Evolutionary conservation across 1,140 invertebrate genomes (phyloP).

Genomic region (Plutomurus gul): DNA sequence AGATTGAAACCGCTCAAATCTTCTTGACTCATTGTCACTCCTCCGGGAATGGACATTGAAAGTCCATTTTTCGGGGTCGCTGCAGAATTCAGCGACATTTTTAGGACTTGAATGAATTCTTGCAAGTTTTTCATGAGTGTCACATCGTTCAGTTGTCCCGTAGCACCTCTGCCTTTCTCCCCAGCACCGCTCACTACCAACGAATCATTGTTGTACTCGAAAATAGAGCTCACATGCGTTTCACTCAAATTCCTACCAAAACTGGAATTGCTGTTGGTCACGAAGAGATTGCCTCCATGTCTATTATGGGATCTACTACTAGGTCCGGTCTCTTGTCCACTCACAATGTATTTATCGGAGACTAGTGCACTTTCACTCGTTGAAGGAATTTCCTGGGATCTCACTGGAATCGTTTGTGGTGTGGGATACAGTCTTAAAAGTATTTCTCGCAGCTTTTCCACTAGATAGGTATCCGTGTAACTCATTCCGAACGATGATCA

Average conservation of each 20-base stretch:
- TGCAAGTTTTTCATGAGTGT: slow-evolving; percentile 40
- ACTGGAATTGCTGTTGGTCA: not conserved
- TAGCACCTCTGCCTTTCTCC: not conserved
- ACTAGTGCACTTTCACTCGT: not conserved
- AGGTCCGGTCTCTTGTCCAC: too few species aligned
- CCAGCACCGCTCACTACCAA: not conserved
- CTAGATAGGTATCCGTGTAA: slow-evolving; percentile 37
- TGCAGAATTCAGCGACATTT: slow-evolving; percentile 44
- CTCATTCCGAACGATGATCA: not conserved
- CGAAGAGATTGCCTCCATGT: too few species aligned
- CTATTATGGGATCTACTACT: too few species aligned
- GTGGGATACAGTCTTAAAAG: slow-evolving; percentile 35
- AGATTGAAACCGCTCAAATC: slow-evolving; percentile 10
- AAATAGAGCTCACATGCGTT: too few species aligned
- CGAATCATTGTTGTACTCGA: not conserved
- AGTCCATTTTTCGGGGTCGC: not conserved
- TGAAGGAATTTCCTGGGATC: not conserved
- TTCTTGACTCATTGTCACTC: not conserved
- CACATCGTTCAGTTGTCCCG: not conserved
- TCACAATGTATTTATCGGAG: too few species aligned
- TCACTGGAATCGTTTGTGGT: not conserved
- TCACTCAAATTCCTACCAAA: too few species aligned
- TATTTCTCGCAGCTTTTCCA: slow-evolving; percentile 46
- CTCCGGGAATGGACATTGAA: not conserved
- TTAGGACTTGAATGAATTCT: slow-evolving; percentile 50